Evolutionary conservation across 2,113 vertebrate genomes (phyloP), one percentile per base, ranked within the genome.

Genomic region (Podilymbus podiceps): DNA sequence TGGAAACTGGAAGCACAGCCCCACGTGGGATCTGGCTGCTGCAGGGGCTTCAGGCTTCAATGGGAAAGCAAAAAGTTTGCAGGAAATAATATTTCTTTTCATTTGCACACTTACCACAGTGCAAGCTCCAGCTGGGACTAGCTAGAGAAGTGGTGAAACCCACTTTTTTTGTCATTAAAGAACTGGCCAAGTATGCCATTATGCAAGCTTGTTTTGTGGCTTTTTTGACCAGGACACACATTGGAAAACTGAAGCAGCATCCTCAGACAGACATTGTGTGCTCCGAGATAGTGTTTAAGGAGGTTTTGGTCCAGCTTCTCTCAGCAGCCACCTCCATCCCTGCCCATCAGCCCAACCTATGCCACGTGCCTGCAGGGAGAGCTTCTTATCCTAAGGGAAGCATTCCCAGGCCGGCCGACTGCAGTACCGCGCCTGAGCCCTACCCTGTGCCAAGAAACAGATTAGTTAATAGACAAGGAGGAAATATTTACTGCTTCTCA

Each of bases 401-500:
- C 6, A 21, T 50, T 81, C 68, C 50, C 42, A 12, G 35, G 3
- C 71, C 28, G 49, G 42, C 31, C 24, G 38, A 6, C 40, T 31
- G 74, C 24, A 38, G 58, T 21, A 52, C 50, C 5, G 0, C 3
- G 15, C 49, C 53, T 16, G 22, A 60, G 24, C 55, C 71, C 47
- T 15, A 5, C 17, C 17, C 27, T 2, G 0, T 44, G 56, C 52
- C 81, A 85, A 64, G 18, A 56, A 75, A 38, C 0, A 75, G 47
- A 35, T 63, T 28, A 72, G n/a, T 80, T 80, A 63, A 96, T 27
- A 80, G 49, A 64, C 28, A 64, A 38, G 50, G 21, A 82, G 33
- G 69, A 93, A 76, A 69, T 59, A 74, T 73, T 80, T 77, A 35
- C 59, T 62, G 67, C 47, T 90, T 76, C 76, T 80, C 64, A 19